Base-by-base conservation (phyloP, 2,113 vertebrate species). In the Spea multiplicata region DNA sequence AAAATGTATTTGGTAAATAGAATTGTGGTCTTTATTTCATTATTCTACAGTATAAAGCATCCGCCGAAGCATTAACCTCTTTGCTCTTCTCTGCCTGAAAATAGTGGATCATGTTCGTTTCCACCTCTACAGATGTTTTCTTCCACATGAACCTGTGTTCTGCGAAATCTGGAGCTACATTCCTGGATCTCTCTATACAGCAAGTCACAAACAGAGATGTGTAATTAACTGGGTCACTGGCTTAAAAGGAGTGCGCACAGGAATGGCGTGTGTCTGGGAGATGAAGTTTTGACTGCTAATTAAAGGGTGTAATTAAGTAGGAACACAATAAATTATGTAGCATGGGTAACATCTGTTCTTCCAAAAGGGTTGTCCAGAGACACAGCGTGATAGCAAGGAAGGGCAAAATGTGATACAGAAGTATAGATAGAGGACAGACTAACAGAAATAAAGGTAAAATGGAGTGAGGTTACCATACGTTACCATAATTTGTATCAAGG, bases 241-340 rank as follows among this genome's bases (percentile, higher is more conserved):
- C 75, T 80, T 78, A 70, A 52, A 46, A 55, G 64, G 68, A 74
- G 73, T 55, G 59, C 65, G 74, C 74, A 62, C 46, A 73, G 84
- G 77, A 83, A 77, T 81, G 57, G 67, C 48, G 45, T 53, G 75
- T 75, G 66, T 68, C 59, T 72, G 62, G 73, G 78, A 72, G 71
- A 81, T 75, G 75, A 72, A 76, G 80, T 82, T 83, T 78, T 68
- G 80, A 77, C 75, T 84, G 81, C 84, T 89, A 89, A 92, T 92
- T 88, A 89, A 84, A 85, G 75, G 68, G 80, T 83, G 83, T 88
- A 87, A 92, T 90, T 91, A 91, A 86, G 86, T 83, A 83, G 86
- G 86, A 87, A 82, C 82, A 78, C 82, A 87, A 85, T 82, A 88
- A 89, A 88, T 85, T 77, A 88, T 86, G 82, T 81, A 72, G 81